Percentiles rank a stretch among this genome's conserved stretches.
phyloP scores from a whole-genome alignment of 2,888 invertebrate species.

The Glyphotaelius pellucidus region DNA sequence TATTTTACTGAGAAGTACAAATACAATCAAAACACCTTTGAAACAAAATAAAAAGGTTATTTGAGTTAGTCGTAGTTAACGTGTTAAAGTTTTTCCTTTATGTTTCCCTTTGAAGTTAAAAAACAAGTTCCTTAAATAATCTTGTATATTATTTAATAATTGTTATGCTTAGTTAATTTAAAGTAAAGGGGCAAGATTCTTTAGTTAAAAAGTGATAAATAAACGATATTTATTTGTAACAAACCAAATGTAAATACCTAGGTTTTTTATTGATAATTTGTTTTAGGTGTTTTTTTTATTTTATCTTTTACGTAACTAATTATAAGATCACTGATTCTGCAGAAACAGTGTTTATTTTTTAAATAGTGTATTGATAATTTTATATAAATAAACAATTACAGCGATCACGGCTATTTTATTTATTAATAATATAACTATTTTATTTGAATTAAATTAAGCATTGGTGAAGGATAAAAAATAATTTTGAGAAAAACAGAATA shows the following conservation, averaged over 20 bases:
- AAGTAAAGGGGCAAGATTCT: conserved; percentile 9
- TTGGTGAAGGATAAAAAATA: neutral
- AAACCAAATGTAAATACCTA: conserved; percentile 61
- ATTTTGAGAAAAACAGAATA: neutral
- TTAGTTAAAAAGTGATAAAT: conserved; percentile 59
- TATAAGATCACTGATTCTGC: conserved; percentile 21
- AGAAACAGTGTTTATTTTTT: neutral
- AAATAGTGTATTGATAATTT: conserved; percentile 4
- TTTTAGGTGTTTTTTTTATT: conserved; percentile 24
- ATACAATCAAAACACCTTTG: neutral
- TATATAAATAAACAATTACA: conserved; percentile 51
- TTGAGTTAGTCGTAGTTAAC: neutral
- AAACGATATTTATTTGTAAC: conserved; percentile 61
- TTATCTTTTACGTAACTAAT: neutral
- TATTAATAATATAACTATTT: neutral
- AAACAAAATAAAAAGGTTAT: neutral
- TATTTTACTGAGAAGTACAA: neutral
- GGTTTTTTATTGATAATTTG: conserved; percentile 30
- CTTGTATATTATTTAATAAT: conserved; percentile 7
- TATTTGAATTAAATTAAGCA: neutral
- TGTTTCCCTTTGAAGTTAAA: conserved; percentile 11
- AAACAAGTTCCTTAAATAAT: neutral
- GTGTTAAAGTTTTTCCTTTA: neutral
- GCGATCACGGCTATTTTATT: neutral
- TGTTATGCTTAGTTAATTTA: neutral